Conservation (phyloP, 2,113 vertebrate genomes). For the Xenotilapia longispinis region DNA sequence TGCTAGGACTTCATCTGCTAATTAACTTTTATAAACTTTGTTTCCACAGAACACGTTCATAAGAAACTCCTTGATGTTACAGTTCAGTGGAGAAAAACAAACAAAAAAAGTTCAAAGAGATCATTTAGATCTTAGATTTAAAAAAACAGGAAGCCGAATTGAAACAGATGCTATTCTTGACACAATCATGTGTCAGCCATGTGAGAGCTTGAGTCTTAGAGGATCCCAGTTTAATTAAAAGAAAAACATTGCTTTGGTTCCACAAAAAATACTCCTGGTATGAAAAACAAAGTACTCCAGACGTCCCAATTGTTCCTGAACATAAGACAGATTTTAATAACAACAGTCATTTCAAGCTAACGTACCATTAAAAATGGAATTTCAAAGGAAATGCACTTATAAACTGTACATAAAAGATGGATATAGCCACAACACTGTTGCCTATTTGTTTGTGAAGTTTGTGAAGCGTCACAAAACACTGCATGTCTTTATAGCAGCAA, state of each 20-base stretch:
- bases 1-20: neutral
- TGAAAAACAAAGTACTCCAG: neutral
- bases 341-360: neutral
- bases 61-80: neutral
- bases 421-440: neutral
- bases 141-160: neutral
- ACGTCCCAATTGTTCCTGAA: neutral
- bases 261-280: neutral
- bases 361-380: neutral
- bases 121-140: neutral
- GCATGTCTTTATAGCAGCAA: neutral
- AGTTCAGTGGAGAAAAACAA: neutral
- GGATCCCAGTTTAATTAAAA: neutral
- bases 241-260: neutral
- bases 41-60: neutral
- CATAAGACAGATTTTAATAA: neutral
- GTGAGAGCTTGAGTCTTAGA: neutral
- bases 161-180: neutral
- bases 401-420: neutral
- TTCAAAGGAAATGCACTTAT: neutral
- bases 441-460: neutral
- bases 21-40: neutral
- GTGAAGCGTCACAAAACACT: neutral
- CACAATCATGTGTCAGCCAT: neutral
- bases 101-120: neutral